Base-by-base conservation (phyloP, 1,140 invertebrate genomes). In the Octopus bimaculoides region DNA sequence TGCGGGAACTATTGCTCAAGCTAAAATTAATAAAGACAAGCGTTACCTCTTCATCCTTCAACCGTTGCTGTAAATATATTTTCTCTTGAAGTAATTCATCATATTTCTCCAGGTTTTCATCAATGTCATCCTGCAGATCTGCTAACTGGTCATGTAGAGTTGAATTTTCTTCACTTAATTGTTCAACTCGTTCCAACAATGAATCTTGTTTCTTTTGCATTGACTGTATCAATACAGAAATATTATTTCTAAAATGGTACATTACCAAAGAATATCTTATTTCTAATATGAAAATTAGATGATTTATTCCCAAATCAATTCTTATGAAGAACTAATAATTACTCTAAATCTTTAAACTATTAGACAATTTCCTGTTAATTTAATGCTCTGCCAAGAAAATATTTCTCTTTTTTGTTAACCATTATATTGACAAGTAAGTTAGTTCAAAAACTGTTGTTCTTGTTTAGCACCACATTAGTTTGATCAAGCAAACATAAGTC, bases 121-220 rank as follows among this genome's bases (percentile, higher is more conserved):
- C 86, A 76, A 86, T 87, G 74, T 85, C 84, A 53, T 90, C 89
- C 79, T 88, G 88, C 55, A 89, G 77, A 53, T 81, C 81, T 41
- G 83, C 82, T 69, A 88, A 80, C 52, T 89, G 81, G 20, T 87
- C 82, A 71, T 84, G 83, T 4, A 90, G 81, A 26, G 86, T 82
- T 77, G 85, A 81, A 78, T 89, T 90, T 74, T 90, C 88, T 26
- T 85, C 78, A 77, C 87, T 85, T 56, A 90, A 80, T 14, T 82
- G 81, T 26, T 87, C 85, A 52, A 90, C 81, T 56, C 86, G 82
- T 41, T 84, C 80, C 14, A 89, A 77, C 75, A 89, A 77, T 0
- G 82, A 79, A 7, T 86, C 86, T 77, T 90, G 88, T 78, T 90
- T 90, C 0, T 84, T 79, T 80, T 90, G 88, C 12, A 89, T 75